These are phyloP conservation scores for Sebastes aleutianus DNA, from an alignment of 2,797 vertebrate genomes.

Conservation along the genomic window DNA sequence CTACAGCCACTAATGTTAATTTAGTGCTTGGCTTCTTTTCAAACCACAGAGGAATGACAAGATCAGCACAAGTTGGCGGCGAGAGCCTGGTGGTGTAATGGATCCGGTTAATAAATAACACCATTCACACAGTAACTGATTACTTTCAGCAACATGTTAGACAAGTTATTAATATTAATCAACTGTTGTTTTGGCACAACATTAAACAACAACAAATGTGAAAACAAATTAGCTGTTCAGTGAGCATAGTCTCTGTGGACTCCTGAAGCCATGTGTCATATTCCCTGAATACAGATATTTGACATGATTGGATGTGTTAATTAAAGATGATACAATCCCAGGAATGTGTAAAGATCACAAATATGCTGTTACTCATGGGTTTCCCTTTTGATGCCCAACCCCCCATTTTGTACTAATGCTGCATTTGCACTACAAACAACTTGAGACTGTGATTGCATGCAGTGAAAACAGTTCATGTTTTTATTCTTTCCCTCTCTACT, in stretches of 20 bases:
- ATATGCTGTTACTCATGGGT: neutral
- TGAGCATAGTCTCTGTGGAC: neutral
- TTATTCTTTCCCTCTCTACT: neutral
- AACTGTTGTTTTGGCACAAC: neutral
- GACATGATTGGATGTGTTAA: neutral
- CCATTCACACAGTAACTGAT: neutral
- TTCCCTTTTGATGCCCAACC: neutral
- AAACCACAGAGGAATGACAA: neutral
- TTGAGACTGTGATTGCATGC: no score
- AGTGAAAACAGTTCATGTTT: neutral
- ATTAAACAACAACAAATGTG: neutral
- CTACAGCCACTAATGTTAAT: neutral
- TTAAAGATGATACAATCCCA: neutral
- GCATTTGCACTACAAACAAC: neutral
- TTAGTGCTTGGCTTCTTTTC: neutral
- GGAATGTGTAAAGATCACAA: slow-evolving; percentile 5
- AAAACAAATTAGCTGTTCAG: neutral
- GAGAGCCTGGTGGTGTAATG: neutral
- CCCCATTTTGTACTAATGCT: neutral
- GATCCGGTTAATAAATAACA: neutral
- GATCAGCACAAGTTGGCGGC: neutral
- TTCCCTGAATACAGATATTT: neutral
- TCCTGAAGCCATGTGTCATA: neutral
- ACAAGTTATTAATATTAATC: slow-evolving; percentile 14
- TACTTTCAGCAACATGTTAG: neutral